Percentiles rank a stretch among this genome's conserved stretches.
Conservation (phyloP, 2,888 invertebrate species). For the Holacanthella duospinosa region DNA sequence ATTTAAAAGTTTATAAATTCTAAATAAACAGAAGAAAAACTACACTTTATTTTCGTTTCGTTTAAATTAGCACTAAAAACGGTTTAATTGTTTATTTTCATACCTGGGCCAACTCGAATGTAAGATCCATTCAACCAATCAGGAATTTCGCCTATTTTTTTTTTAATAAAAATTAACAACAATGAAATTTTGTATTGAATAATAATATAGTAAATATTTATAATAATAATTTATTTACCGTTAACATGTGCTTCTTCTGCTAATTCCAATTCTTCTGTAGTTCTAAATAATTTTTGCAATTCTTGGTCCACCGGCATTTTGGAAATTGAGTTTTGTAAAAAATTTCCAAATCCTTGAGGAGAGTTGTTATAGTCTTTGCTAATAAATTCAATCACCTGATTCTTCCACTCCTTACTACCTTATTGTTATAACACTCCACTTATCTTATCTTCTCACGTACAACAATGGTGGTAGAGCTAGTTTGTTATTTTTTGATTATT, state of each 20-base stretch:
- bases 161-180: too few relatives aligned
- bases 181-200: too few relatives aligned
- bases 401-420: neutral
- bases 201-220: neutral
- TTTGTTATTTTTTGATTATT: too few relatives aligned
- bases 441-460: neutral
- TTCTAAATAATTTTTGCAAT: slow-evolving; percentile 27
- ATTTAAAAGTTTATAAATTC: too few relatives aligned
- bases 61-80: too few relatives aligned
- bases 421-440: neutral
- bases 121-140: slow-evolving; percentile 44
- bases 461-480: too few relatives aligned
- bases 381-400: neutral
- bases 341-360: too few relatives aligned
- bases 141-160: slow-evolving; percentile 42
- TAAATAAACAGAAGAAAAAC: slow-evolving; percentile 39
- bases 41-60: too few relatives aligned
- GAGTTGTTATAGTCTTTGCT: slow-evolving; percentile 11
- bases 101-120: slow-evolving; percentile 46
- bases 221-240: slow-evolving; percentile 18
- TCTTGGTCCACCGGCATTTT: slow-evolving; percentile 27
- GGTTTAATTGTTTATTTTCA: too few relatives aligned
- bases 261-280: slow-evolving; percentile 29
- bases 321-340: too few relatives aligned
- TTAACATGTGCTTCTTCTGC: slow-evolving; percentile 27